Percentiles rank a stretch among this genome's conserved stretches.
These are phyloP conservation scores for Siphlonurus alternatus DNA, from an alignment of 2,888 invertebrate species.

Conservation along the genomic window DNA sequence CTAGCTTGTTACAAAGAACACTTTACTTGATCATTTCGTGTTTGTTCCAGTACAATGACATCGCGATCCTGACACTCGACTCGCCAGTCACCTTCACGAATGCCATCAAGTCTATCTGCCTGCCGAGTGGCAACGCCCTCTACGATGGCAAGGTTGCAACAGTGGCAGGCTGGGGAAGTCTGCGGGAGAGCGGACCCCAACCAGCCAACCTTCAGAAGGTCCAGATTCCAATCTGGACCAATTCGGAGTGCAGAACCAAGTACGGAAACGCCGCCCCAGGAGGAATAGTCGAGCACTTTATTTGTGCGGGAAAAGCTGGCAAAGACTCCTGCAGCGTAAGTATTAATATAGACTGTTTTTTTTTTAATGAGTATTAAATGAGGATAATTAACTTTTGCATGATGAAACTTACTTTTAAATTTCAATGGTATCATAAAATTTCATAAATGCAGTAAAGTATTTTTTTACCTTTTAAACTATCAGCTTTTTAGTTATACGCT, in stretches of 20 bases:
- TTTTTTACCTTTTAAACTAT: no score
- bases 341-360: slow-evolving; percentile 14
- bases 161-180: slow-evolving; percentile 79
- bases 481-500: no score
- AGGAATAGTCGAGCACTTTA: slow-evolving; percentile 73
- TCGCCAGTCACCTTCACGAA: slow-evolving; percentile 54
- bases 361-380: neutral
- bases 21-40: neutral
- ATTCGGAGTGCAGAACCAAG: slow-evolving; percentile 55
- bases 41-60: slow-evolving; percentile 64
- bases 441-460: no score
- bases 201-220: slow-evolving; percentile 69
- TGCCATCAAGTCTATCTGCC: slow-evolving; percentile 59
- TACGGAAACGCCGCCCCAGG: slow-evolving; percentile 78
- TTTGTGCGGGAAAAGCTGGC: slow-evolving; percentile 69
- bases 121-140: slow-evolving; percentile 35
- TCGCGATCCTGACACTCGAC: slow-evolving; percentile 62
- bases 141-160: slow-evolving; percentile 57
- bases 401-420: no score
- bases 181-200: slow-evolving; percentile 66
- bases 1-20: no score
- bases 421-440: no score
- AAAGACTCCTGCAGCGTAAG: slow-evolving; percentile 83
- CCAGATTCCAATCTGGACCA: slow-evolving; percentile 67
- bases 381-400: no score